Percentiles rank a stretch among this genome's conserved stretches.
Conservation (phyloP, 1,140 invertebrate genomes). For the Cydia amplana region DNA sequence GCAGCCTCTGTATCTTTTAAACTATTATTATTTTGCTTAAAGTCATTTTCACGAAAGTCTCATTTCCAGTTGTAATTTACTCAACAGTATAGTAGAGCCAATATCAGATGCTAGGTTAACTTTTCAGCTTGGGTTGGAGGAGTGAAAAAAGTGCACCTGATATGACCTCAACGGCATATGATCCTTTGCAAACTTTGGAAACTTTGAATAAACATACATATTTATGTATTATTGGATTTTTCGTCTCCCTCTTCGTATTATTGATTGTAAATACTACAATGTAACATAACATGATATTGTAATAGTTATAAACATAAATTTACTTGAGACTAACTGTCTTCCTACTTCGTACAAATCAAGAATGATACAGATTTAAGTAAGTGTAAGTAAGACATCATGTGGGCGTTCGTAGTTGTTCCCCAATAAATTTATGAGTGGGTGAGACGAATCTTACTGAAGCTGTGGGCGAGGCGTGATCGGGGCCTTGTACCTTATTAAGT, state of each 20-base stretch:
- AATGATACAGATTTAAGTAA: conserved; percentile 24
- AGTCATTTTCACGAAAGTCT: too few species aligned
- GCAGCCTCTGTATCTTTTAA: too few species aligned
- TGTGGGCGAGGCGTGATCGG: conserved; percentile 17
- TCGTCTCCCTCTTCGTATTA: neutral
- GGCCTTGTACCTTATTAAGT: conserved; percentile 22
- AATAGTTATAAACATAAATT: neutral
- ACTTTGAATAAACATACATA: neutral
- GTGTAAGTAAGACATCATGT: conserved; percentile 26
- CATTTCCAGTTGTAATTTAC: too few species aligned
- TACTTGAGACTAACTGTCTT: neutral
- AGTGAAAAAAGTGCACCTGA: too few species aligned
- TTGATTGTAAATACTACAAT: neutral
- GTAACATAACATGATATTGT: conserved; percentile 3
- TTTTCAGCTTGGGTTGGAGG: too few species aligned
- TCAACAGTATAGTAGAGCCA: too few species aligned
- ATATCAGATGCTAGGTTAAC: too few species aligned
- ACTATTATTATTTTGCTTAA: too few species aligned
- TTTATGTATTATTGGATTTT: neutral
- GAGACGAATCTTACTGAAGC: neutral
- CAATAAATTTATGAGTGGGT: conserved; percentile 31
- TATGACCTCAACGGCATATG: too few species aligned
- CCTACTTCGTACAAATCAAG: conserved; percentile 18
- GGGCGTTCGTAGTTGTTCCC: conserved; percentile 19
- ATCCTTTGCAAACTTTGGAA: neutral